These are phyloP conservation scores for Hirtodrosophila histrioides DNA, from an alignment of 2,888 invertebrate species.

Conservation along the genomic window DNA sequence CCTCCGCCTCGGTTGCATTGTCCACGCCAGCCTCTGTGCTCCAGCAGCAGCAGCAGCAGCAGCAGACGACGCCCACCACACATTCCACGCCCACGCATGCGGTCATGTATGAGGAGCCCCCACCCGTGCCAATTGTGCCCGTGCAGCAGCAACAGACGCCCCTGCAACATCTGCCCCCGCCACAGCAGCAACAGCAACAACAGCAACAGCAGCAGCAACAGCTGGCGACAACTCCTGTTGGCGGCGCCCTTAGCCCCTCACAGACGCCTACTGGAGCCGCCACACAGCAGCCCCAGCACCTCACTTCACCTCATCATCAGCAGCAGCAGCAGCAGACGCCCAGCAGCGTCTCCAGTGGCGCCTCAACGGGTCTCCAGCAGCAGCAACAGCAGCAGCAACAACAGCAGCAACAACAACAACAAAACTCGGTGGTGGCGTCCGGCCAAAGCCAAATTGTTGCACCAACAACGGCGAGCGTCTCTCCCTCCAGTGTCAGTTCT, in stretches of 20 bases:
- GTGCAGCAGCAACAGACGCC: conserved; percentile 78
- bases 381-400: conserved; percentile 66
- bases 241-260: conserved; percentile 81
- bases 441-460: conserved; percentile 85
- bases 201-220: conserved; percentile 80
- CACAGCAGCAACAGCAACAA: conserved; percentile 70
- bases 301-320: conserved; percentile 80
- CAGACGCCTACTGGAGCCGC: conserved; percentile 79
- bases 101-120: conserved; percentile 86
- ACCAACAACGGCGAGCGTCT: conserved; percentile 87
- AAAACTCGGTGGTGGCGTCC: conserved; percentile 84
- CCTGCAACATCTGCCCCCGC: conserved; percentile 69
- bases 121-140: conserved; percentile 82
- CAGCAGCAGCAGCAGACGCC: conserved; percentile 71
- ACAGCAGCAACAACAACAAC: conserved; percentile 77
- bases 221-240: conserved; percentile 79
- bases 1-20: conserved; percentile 65
- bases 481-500: conserved; percentile 86
- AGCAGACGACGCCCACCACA: conserved; percentile 85
- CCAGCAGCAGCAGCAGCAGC: conserved; percentile 65
- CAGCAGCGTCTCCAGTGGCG: conserved; percentile 82
- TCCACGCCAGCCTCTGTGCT: conserved; percentile 68
- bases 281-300: conserved; percentile 75
- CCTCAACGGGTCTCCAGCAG: conserved; percentile 68
- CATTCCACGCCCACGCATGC: conserved; percentile 85